phyloP scores from a whole-genome alignment of 2,797 vertebrate genomes.

The Rhinoraja longicauda region DNA sequence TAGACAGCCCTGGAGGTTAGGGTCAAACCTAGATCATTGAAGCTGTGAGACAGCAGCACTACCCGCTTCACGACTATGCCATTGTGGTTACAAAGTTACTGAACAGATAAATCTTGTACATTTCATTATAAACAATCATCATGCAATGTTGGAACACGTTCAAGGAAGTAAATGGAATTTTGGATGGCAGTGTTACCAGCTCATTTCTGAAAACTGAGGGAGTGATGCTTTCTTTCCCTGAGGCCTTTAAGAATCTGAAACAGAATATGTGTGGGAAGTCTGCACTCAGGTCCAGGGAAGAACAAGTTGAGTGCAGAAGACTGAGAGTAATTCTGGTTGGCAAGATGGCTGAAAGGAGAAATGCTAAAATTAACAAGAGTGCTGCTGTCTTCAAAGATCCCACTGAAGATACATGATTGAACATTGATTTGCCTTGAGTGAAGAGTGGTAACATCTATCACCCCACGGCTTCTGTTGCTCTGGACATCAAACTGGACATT shows the following conservation, averaged over 20 bases:
- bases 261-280: neutral
- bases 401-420: neutral
- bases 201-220: neutral
- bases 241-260: neutral
- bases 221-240: neutral
- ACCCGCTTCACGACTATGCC: too few relatives aligned
- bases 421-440: too few relatives aligned
- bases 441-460: too few relatives aligned
- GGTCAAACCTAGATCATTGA: too few relatives aligned
- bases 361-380: neutral
- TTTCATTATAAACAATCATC: neutral
- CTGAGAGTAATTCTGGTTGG: neutral
- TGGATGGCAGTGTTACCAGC: neutral
- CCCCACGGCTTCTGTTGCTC: too few relatives aligned
- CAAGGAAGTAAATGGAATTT: neutral
- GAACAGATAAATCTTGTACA: neutral
- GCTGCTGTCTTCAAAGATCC: neutral
- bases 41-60: too few relatives aligned
- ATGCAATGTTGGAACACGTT: neutral
- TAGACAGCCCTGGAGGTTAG: too few relatives aligned
- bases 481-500: too few relatives aligned
- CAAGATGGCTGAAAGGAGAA: neutral
- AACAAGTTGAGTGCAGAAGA: neutral
- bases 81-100: neutral
- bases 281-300: neutral